These are phyloP conservation scores for Pyrgilauda ruficollis DNA, from an alignment of 2,113 vertebrate species.

Conservation along the genomic window DNA sequence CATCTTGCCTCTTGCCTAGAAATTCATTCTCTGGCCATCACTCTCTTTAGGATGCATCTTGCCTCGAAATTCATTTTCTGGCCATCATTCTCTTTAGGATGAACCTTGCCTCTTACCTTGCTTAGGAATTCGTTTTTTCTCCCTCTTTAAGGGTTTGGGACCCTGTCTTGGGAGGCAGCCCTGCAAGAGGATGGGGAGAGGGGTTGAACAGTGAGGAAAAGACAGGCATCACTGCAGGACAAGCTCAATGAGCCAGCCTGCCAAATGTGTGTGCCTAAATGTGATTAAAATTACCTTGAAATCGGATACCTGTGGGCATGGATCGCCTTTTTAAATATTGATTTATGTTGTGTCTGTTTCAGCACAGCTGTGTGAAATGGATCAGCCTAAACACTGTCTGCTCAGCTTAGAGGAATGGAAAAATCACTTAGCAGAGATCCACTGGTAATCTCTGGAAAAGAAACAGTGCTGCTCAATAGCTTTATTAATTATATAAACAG, in stretches of 20 bases:
- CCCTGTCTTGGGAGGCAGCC: neutral
- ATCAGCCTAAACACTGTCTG: conserved; percentile 3
- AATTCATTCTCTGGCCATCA: neutral
- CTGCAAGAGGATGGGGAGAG: neutral
- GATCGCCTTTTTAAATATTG: neutral
- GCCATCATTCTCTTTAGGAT: too few relatives aligned
- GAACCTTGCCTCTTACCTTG: neutral
- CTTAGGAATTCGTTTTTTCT: neutral
- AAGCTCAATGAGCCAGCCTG: neutral
- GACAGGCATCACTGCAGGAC: neutral
- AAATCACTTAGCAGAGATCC: conserved; percentile 21
- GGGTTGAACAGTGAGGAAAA: neutral
- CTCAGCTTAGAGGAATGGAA: neutral
- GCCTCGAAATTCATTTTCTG: neutral
- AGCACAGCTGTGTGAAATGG: neutral
- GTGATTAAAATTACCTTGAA: conserved; percentile 36
- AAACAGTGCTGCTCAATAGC: neutral
- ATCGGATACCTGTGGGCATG: neutral
- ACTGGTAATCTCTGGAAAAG: conserved; percentile 8
- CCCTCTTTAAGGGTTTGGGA: neutral
- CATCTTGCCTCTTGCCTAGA: neutral
- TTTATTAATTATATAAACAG: neutral
- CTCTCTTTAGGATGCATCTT: too few relatives aligned
- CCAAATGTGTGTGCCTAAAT: neutral
- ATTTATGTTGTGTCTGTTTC: conserved; percentile 32